phyloP scores from a whole-genome alignment of 2,797 vertebrate species.

The Xiphophorus birchmanni region DNA sequence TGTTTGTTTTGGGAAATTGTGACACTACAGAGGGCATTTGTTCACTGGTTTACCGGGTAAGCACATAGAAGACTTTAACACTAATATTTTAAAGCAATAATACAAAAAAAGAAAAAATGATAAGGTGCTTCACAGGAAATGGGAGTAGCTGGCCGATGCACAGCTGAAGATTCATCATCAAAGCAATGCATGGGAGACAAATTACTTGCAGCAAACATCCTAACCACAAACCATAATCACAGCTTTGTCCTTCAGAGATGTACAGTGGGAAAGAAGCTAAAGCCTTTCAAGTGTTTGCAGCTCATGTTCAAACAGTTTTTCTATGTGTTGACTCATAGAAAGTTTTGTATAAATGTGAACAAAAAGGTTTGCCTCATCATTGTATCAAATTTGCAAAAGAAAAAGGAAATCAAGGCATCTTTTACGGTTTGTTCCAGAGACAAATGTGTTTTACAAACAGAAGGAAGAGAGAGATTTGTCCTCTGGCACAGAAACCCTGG shows the following conservation, averaged over 20 bases:
- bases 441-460: constrained; percentile 22
- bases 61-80: not conserved
- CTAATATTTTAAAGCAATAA: not conserved
- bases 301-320: constrained; percentile 50
- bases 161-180: constrained; percentile 42
- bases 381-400: not conserved
- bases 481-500: constrained; percentile 61
- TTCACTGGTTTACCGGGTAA: not conserved
- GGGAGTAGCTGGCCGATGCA: constrained; percentile 22
- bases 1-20: not conserved
- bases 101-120: not conserved
- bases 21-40: not conserved
- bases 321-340: constrained; percentile 33
- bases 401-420: not conserved
- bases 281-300: constrained; percentile 61
- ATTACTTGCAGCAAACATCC: constrained; percentile 63
- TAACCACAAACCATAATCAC: constrained; percentile 74
- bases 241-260: constrained; percentile 62
- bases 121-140: not conserved
- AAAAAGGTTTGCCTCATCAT: constrained; percentile 19
- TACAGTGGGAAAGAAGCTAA: constrained; percentile 59
- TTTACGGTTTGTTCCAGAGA: constrained; percentile 8
- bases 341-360: constrained; percentile 37
- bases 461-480: constrained; percentile 36
- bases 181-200: constrained; percentile 61